Base-by-base conservation (phyloP, 2,888 invertebrate species). In the Melitaea athalia region DNA sequence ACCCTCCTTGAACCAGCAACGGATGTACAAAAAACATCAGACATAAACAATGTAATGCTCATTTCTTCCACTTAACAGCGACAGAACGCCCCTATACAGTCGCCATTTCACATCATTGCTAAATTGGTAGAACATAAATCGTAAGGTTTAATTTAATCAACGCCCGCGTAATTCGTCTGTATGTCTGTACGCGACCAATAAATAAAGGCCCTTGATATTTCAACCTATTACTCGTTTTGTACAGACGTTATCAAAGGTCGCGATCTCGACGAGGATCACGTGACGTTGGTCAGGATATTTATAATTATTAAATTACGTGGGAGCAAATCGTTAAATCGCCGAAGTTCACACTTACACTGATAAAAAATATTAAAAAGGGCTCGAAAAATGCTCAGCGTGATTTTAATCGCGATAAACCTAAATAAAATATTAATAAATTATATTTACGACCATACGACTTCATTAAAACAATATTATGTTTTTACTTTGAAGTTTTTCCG, bases 71-170 rank as follows among this genome's bases (percentile, higher is more conserved):
- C 81, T 88, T 85, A 85, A 84, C 77, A 74, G 73, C 72, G 78
- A 74, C 77, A 74, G 74, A 77, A 80, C 78, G 84, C 89, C 91
- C 89, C 89, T 88, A 90, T 90, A 74, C 78, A 72, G 76, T 83
- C 80, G 84, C 86, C 84, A 88, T 87, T 90, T 86, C 85, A 86
- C 84, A 84, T 88, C 87, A 88, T 86, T 89, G 91, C 91, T 91
- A 88, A 91, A 91, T 91, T 91, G 90, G 86, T 82, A 81, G 75
- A 78, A 85, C 90, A 91, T 92, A 92, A 92, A 91, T 92, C 82
- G 78, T 84, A 81, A 86, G 84, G 79, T 89, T 91, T 91, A 92
- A 92, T 92, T 92, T 87, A 91, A 92, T 92, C 91, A 92, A 89
- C 91, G 84, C 86, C 83, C 83, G 80, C 79, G 84, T 87, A 83